Evolutionary conservation across 2,888 invertebrate genomes (phyloP).

Genomic region (Bibio marci): DNA sequence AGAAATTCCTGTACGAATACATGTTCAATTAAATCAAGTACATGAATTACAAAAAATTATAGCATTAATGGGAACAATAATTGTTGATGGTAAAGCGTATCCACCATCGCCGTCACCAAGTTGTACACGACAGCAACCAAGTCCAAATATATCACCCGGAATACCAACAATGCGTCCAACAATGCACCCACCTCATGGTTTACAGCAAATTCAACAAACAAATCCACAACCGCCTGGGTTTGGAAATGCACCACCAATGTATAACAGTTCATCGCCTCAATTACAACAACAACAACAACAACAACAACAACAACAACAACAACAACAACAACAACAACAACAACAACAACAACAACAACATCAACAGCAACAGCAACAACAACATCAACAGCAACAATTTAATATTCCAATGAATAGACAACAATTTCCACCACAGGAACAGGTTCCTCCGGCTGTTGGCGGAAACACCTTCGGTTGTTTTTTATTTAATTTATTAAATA

Average conservation of each 20-base stretch:
- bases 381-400: slow-evolving; percentile 26
- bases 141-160: slow-evolving; percentile 1
- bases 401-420: slow-evolving; percentile 26
- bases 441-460: no score
- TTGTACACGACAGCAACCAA: slow-evolving; percentile 4
- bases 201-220: slow-evolving; percentile 9
- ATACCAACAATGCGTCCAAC: slow-evolving; percentile 2
- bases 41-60: slow-evolving; percentile 64
- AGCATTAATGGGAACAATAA: slow-evolving; percentile 60
- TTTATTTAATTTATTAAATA: no score
- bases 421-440: slow-evolving; percentile 17
- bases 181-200: not conserved
- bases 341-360: slow-evolving; percentile 14
- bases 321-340: no score
- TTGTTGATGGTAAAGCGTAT: slow-evolving; percentile 69
- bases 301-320: slow-evolving; percentile 18
- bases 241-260: slow-evolving; percentile 24
- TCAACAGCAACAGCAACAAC: slow-evolving; percentile 21
- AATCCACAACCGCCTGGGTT: not conserved
- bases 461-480: no score
- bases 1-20: slow-evolving; percentile 71
- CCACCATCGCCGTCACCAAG: slow-evolving; percentile 32
- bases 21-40: slow-evolving; percentile 62
- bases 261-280: slow-evolving; percentile 21
- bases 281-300: slow-evolving; percentile 18